Base-by-base conservation (phyloP, 2,888 invertebrate species). In the Syrphus vitripennis region DNA sequence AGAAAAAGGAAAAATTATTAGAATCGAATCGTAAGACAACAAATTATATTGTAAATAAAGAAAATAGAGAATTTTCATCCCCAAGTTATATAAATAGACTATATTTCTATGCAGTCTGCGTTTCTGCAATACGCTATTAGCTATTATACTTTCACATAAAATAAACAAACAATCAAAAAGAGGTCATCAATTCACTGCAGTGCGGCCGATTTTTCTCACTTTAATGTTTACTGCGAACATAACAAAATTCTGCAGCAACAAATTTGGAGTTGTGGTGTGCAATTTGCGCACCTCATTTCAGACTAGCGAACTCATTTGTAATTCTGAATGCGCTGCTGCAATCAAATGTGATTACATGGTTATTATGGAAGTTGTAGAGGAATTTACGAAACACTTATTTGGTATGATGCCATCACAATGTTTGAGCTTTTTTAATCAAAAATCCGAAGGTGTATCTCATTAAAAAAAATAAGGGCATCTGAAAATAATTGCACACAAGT, bases 1-100 rank as follows among this genome's bases (percentile, higher is more conserved):
- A 94, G 2, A 79, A 74, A 74, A 63, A 74, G 63, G 74, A 55
- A 74, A 59, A 55, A 48, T 3, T 21, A 16, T 16, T n/a, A n/a
- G n/a, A 31, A 29, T n/a, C n/a, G n/a, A 48, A 70, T 76, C 40
- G 29, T 3, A 5, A 9, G 31, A 37, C 67, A 67, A 71, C 72
- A 59, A 53, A 72, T 74, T 59, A 61, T 69, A 74, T 24, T 26
- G 50, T 29, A 48, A 21, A 37, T 40, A 5, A 40, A 42, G 7
- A 16, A 42, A 7, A 42, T 6, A 1, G 7, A 16, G n/a, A n/a
- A 16, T 2, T 2, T 42, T 4, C 14, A 14, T 4, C 37, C 3
- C 6, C 42, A 42, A 16, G 42, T 7, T 42, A 16, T 31, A 12
- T 16, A 16, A 12, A 16, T 1, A 4, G 10, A 19, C 45, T 19